These are phyloP conservation scores for Keiferia lycopersicella DNA, from an alignment of 2,888 invertebrate genomes.

Conservation along the genomic window DNA sequence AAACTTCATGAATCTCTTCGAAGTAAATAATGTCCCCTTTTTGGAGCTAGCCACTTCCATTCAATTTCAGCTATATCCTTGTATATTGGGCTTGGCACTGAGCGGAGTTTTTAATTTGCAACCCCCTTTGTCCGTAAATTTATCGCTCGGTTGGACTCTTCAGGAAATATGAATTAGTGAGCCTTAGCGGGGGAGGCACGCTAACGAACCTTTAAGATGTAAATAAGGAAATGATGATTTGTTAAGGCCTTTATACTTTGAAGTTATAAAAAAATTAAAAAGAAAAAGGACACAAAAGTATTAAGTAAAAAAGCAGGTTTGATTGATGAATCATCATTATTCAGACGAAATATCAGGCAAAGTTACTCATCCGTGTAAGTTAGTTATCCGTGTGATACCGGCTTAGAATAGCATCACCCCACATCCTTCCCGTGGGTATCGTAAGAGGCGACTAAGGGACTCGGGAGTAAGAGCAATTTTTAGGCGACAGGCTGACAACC, in stretches of 20 bases:
- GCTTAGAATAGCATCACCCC: too few species aligned
- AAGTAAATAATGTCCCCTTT: too few species aligned
- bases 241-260: neutral
- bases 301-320: too few species aligned
- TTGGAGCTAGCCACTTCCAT: neutral
- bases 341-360: neutral
- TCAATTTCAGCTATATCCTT: neutral
- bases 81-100: constrained; percentile 59
- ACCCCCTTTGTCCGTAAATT: constrained; percentile 70
- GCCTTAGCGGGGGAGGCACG: constrained; percentile 53
- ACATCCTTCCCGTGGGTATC: too few species aligned
- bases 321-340: too few species aligned
- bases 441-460: too few species aligned
- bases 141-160: constrained; percentile 66
- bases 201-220: constrained; percentile 53
- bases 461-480: too few species aligned
- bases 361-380: too few species aligned
- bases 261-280: neutral
- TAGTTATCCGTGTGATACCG: too few species aligned
- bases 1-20: too few species aligned
- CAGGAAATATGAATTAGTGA: constrained; percentile 74
- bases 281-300: too few species aligned
- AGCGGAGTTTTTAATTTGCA: constrained; percentile 73
- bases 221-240: constrained; percentile 37
- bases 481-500: too few species aligned